Base-by-base conservation (phyloP, 2,888 invertebrate genomes). In the Drosophila putrida region DNA sequence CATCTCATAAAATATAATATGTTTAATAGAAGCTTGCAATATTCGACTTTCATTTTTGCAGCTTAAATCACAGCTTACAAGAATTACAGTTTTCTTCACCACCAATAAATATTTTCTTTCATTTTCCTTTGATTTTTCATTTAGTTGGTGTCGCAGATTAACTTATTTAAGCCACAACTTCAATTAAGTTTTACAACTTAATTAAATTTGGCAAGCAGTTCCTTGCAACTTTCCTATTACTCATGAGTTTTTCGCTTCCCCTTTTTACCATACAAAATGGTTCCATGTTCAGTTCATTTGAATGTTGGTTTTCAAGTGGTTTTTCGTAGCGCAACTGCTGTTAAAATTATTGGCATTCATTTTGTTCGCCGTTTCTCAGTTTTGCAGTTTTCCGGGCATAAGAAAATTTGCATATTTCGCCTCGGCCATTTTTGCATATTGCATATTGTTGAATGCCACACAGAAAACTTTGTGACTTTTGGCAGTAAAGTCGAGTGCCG, bases 391-490 rank as follows among this genome's bases (percentile, higher is more conserved):
- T 66, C 11, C 25, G 20, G 8, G 28, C 36, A 13, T 27, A 33
- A 35, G 11, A 20, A 65, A 67, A 73, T 75, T 71, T 74, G 76
- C 79, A 81, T 76, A 80, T 71, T 76, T 65, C 38, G 75, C 59
- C 77, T 84, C 67, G 71, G 43, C 61, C 65, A 55, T 63, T 54
- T 81, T 80, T 81, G 70, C 82, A 84, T 84, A 75, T 62, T 68
- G 77, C 79, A 51, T 65, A 69, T 60, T 72, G 47, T 75, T 58
- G 73, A 71, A 67, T 61, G 63, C 67, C 75, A 67, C 44, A 70
- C 75, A 67, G 35, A 70, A 71, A 81, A 84, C 67, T 81, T 81
- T 81, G 63, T 78, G 82, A 81, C 84, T 78, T 78, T 81, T 65
- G 35, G 39, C 38, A 13, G 50, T 49, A 33, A 11, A 27, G 49